Conservation (phyloP, 2,113 vertebrate species). For the Sakesphorus luctuosus region DNA sequence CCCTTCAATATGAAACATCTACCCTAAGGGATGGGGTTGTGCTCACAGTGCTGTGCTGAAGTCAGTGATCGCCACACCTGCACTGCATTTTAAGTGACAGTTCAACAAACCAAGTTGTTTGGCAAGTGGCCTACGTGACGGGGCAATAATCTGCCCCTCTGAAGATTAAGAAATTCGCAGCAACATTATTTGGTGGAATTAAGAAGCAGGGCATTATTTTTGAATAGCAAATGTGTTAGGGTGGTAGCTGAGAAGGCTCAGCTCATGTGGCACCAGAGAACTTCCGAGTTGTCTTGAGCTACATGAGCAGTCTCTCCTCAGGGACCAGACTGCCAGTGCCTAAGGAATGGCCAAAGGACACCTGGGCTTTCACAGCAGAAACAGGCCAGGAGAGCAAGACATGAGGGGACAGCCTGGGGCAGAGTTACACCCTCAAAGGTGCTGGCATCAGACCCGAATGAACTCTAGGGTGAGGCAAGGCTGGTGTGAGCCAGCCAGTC, state of each 20-base stretch:
- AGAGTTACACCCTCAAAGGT: not conserved
- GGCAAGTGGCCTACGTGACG: not conserved
- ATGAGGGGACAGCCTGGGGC: not conserved
- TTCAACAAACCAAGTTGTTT: not conserved
- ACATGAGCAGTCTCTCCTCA: not conserved
- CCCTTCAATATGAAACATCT: not conserved
- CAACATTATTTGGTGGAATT: not conserved
- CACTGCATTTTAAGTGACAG: not conserved
- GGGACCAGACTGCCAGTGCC: not conserved
- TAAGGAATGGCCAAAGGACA: not conserved
- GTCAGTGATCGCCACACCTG: not conserved
- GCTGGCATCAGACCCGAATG: not conserved
- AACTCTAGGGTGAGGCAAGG: accelerated
- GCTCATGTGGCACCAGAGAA: accelerated
- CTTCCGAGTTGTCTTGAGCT: accelerated
- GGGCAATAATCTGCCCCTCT: not conserved
- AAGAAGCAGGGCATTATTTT: not conserved
- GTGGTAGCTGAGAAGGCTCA: not conserved
- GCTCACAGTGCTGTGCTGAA: not conserved
- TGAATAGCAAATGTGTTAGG: not conserved
- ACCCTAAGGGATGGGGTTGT: not conserved
- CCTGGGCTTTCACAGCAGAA: not conserved
- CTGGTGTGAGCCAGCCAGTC: not conserved
- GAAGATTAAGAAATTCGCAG: not conserved
- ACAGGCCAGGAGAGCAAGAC: not conserved